Evolutionary conservation across 2,113 vertebrate species (phyloP).

Genomic region (Coturnix japonica): DNA sequence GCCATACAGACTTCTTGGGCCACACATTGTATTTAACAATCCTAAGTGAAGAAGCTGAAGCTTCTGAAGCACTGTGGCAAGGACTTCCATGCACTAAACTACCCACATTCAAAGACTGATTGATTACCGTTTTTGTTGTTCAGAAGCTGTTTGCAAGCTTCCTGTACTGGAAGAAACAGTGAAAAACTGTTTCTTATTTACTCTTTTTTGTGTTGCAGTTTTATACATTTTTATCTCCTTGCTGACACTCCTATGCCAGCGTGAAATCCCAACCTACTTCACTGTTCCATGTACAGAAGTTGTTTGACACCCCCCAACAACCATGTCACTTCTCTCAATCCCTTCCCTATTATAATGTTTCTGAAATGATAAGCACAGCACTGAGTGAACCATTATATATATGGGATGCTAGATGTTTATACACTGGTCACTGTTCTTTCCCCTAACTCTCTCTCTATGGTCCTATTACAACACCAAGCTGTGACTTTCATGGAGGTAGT

Average conservation of each 20-base stretch:
- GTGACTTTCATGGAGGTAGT: not conserved
- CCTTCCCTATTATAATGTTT: not conserved
- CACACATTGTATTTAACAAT: not conserved
- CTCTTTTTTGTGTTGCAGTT: not conserved
- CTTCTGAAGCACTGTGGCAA: not conserved
- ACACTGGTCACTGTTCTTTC: not conserved
- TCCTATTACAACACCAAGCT: not conserved
- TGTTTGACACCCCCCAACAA: not conserved
- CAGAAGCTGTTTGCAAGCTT: not conserved
- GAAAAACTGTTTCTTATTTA: not conserved
- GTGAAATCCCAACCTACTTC: not conserved
- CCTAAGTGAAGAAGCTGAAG: not conserved
- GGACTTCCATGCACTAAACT: not conserved
- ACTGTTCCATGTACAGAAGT: not conserved
- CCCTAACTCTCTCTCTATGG: not conserved
- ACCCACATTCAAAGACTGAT: not conserved
- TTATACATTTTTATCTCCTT: not conserved
- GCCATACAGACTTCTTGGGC: not conserved
- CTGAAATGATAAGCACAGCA: not conserved
- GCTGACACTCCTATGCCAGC: too few relatives aligned
- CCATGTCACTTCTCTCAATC: not conserved
- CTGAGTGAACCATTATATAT: not conserved
- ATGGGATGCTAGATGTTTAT: fast-evolving
- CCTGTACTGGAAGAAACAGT: not conserved
- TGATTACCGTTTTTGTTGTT: not conserved